Conservation (phyloP, 2,797 vertebrate genomes). For the Falco berigora region DNA sequence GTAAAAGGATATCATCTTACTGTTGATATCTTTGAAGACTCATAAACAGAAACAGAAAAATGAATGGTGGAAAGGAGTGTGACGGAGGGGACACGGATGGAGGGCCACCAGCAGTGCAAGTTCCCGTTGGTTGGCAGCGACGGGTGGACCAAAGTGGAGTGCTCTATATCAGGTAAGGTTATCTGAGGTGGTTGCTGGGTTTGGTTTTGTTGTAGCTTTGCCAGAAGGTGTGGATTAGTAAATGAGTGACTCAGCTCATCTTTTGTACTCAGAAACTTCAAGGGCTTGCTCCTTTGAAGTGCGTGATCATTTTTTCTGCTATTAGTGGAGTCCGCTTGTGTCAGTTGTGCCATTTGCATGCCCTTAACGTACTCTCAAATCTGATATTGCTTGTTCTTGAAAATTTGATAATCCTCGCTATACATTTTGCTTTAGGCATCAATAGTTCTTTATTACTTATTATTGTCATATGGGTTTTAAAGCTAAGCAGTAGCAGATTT, state of each 20-base stretch:
- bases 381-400: background rate
- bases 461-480: background rate
- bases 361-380: background rate
- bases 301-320: fast-evolving
- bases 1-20: conserved; percentile 80
- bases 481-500: background rate
- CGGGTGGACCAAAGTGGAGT: conserved; percentile 85
- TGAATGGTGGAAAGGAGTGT: conserved; percentile 98
- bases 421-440: background rate
- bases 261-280: fast-evolving
- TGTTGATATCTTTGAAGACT: conserved; percentile 91
- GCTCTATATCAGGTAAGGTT: conserved; percentile 88
- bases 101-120: conserved; percentile 85
- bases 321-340: background rate
- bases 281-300: background rate
- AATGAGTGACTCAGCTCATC: fast-evolving
- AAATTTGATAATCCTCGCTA: background rate
- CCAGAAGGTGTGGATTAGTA: fast-evolving
- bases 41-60: conserved; percentile 88
- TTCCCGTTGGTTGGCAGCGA: conserved; percentile 97
- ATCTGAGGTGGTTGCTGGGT: background rate
- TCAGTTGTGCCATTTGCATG: background rate
- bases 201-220: background rate
- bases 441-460: background rate
- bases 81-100: conserved; percentile 87